Percentiles rank a stretch among this genome's conserved stretches.
Evolutionary conservation across 2,797 vertebrate species (phyloP).

Genomic region (Mastacembelus armatus): DNA sequence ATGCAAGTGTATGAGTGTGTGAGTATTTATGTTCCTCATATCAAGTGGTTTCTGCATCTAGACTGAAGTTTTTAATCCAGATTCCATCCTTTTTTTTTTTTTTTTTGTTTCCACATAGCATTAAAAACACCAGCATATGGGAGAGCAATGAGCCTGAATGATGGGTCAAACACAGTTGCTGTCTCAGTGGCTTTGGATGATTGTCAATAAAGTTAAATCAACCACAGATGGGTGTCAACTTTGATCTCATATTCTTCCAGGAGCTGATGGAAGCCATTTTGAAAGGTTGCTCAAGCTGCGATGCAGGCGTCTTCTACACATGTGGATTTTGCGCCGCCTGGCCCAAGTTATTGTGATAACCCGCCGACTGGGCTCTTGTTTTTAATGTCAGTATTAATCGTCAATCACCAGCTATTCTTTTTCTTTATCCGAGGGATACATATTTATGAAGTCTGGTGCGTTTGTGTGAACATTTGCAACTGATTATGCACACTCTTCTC

Average conservation of each 20-base stretch:
- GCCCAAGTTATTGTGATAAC: conserved; percentile 52
- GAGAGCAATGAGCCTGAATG: conserved; percentile 43
- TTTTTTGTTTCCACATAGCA: conserved; percentile 44
- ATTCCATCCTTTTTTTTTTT: conserved; percentile 28
- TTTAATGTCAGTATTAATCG: conserved; percentile 74
- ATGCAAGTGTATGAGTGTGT: conserved; percentile 14
- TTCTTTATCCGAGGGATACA: conserved; percentile 62
- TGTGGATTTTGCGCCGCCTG: conserved; percentile 47
- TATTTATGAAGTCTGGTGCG: conserved; percentile 78
- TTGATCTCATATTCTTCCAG: conserved; percentile 61
- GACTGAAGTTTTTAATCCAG: conserved; percentile 33
- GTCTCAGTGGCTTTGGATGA: conserved; percentile 61
- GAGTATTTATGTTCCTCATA: conserved; percentile 4
- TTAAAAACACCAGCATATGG: conserved; percentile 45
- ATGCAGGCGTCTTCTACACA: conserved; percentile 32
- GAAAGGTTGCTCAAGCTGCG: conserved; percentile 38
- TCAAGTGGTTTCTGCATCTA: conserved; percentile 17
- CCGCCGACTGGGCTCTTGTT: conserved; percentile 52
- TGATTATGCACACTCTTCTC: conserved; percentile 73
- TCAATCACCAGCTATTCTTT: conserved; percentile 65
- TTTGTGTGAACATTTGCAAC: conserved; percentile 75
- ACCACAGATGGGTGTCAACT: conserved; percentile 72
- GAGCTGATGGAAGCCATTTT: conserved; percentile 48
- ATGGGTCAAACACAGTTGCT: conserved; percentile 57
- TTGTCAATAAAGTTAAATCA: conserved; percentile 71